These are phyloP conservation scores for Philaenus spumarius DNA, from an alignment of 1,140 invertebrate genomes.

Conservation along the genomic window DNA sequence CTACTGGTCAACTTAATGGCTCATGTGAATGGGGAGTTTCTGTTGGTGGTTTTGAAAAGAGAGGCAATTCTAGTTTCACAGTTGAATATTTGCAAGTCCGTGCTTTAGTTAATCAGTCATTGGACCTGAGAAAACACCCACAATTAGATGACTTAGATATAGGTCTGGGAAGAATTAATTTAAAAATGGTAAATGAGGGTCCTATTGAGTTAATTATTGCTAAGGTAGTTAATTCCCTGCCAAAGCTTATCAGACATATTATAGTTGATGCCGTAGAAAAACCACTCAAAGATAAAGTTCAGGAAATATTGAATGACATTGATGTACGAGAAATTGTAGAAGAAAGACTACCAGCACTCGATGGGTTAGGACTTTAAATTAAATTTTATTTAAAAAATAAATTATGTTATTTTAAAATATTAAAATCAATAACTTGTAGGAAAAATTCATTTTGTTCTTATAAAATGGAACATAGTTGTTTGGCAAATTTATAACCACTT, in stretches of 20 bases:
- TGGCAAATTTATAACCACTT: too few species aligned
- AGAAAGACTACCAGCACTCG: slow-evolving; percentile 45
- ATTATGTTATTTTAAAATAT: too few species aligned
- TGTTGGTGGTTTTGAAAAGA: slow-evolving; percentile 42
- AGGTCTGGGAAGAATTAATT: slow-evolving; percentile 73
- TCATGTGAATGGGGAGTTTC: slow-evolving; percentile 54
- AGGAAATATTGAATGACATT: slow-evolving; percentile 61
- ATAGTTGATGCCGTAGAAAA: slow-evolving; percentile 75
- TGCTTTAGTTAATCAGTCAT: slow-evolving; percentile 60
- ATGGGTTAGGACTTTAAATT: slow-evolving; percentile 26
- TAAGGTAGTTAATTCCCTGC: slow-evolving; percentile 66
- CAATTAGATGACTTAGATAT: slow-evolving; percentile 63
- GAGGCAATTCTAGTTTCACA: slow-evolving; percentile 60
- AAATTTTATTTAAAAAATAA: too few species aligned
- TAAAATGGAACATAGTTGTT: too few species aligned
- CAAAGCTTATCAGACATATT: slow-evolving; percentile 73
- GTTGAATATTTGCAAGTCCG: slow-evolving; percentile 52
- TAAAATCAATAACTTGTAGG: too few species aligned
- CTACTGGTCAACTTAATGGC: slow-evolving; percentile 67
- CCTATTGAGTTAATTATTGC: slow-evolving; percentile 68
- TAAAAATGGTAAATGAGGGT: slow-evolving; percentile 48
- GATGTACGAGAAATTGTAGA: slow-evolving; percentile 64
- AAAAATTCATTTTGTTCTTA: too few species aligned
- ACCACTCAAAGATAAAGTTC: slow-evolving; percentile 59
- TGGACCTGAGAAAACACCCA: slow-evolving; percentile 65